A percentile compares a stretch with the other conserved stretches of the same genome.
phyloP scores from a whole-genome alignment of 2,797 vertebrate genomes.

The Lates japonicus region DNA sequence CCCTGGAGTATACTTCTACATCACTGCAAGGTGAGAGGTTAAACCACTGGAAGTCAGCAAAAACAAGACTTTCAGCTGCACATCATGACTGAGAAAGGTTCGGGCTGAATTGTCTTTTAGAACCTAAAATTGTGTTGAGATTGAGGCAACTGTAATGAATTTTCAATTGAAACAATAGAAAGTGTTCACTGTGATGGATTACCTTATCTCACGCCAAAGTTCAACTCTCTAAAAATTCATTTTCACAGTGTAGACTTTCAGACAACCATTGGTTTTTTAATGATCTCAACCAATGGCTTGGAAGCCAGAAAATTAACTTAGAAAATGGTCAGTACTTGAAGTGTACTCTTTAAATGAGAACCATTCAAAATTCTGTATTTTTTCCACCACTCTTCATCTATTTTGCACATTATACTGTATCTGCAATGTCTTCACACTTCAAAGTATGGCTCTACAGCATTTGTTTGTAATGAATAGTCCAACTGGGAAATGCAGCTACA shows the following conservation, averaged over 20 bases:
- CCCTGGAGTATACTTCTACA: background rate
- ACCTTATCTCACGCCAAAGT: background rate
- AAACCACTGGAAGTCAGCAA: too few relatives aligned
- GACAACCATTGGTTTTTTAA: slow-evolving; percentile 1
- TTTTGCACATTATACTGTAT: background rate
- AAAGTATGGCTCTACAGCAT: background rate
- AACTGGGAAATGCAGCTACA: background rate
- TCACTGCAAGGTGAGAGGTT: too few relatives aligned
- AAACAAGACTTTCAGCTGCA: background rate
- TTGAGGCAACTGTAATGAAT: background rate
- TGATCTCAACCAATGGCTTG: slow-evolving; percentile 4
- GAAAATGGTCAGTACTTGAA: background rate
- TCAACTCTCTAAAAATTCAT: background rate
- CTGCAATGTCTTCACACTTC: background rate
- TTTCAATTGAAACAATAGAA: background rate
- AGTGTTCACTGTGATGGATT: slow-evolving; percentile 9
- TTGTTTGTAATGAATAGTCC: background rate
- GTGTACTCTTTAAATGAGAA: background rate
- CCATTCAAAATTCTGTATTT: background rate
- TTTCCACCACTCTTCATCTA: background rate
- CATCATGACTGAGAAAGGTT: too few relatives aligned
- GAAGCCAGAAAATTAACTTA: background rate
- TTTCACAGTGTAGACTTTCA: background rate
- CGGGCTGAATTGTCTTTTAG: background rate
- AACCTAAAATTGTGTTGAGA: background rate